Conservation (phyloP, 2,797 vertebrate genomes). For the Melanitta fusca region DNA sequence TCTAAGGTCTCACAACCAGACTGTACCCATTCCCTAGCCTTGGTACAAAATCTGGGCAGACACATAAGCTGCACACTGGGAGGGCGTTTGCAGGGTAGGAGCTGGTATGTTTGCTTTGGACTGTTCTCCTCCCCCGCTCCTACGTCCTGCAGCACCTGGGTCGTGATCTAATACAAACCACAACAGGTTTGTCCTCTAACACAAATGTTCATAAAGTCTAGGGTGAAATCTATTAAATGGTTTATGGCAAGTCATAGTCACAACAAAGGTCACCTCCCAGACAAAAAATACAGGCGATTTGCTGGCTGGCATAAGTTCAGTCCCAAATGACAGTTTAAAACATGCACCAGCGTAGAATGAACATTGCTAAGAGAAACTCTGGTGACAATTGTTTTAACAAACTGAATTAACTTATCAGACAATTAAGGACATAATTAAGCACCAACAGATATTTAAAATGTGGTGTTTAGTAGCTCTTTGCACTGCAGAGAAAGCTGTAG, state of each 20-base stretch:
- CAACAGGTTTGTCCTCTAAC: neutral
- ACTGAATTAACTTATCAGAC: neutral
- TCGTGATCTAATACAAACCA: neutral
- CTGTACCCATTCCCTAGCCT: neutral
- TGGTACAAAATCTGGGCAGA: neutral
- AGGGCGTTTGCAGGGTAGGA: neutral
- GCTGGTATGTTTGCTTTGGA: neutral
- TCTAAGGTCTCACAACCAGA: neutral
- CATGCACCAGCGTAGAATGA: neutral
- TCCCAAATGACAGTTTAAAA: neutral
- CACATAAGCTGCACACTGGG: fast-evolving
- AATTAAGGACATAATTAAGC: neutral
- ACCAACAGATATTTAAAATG: neutral
- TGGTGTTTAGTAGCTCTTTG: neutral
- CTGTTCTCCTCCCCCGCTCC: neutral
- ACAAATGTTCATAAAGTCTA: neutral
- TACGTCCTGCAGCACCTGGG: neutral
- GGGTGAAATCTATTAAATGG: neutral
- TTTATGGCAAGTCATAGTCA: neutral
- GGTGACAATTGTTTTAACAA: neutral
- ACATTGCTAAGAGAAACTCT: neutral
- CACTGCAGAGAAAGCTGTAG: neutral
- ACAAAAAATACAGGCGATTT: neutral
- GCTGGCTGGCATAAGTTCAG: neutral
- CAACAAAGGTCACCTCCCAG: neutral